Conservation (phyloP, 1,140 invertebrate species). For the Trichomalopsis sarcophagae region DNA sequence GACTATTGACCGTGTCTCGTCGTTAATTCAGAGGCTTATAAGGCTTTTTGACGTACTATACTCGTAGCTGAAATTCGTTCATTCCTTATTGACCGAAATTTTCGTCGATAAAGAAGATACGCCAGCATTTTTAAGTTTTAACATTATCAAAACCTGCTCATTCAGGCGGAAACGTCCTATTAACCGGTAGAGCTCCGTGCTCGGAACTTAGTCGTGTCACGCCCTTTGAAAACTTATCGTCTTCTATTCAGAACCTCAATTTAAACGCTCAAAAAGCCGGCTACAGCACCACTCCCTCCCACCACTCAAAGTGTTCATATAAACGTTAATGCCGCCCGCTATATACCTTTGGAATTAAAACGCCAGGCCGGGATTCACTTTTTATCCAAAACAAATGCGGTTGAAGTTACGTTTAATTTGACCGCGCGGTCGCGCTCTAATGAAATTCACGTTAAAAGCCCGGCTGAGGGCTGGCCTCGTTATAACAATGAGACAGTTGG, state of each 20-base stretch:
- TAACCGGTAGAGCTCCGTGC: background rate
- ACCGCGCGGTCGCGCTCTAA: background rate
- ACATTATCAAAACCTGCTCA: background rate
- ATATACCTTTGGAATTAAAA: background rate
- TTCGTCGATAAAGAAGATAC: too few relatives aligned
- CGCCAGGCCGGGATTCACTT: background rate
- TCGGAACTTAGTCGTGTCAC: background rate
- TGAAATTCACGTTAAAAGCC: background rate
- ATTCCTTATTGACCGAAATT: too few relatives aligned
- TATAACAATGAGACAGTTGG: background rate
- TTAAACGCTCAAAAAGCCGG: background rate
- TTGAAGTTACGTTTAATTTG: conserved; percentile 21
- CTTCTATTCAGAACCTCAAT: background rate
- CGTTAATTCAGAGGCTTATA: too few relatives aligned
- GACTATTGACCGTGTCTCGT: background rate
- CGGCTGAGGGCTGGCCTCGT: background rate
- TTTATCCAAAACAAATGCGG: background rate
- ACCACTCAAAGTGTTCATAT: background rate
- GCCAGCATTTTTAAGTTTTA: background rate
- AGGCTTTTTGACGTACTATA: too few relatives aligned
- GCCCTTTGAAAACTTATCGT: background rate
- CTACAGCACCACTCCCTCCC: background rate
- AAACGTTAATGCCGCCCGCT: background rate
- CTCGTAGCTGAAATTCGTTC: too few relatives aligned
- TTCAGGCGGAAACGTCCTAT: background rate